Percentiles rank a stretch among this genome's conserved stretches.
Evolutionary conservation across 2,797 vertebrate species (phyloP).

Genomic region (Decapterus maruadsi): DNA sequence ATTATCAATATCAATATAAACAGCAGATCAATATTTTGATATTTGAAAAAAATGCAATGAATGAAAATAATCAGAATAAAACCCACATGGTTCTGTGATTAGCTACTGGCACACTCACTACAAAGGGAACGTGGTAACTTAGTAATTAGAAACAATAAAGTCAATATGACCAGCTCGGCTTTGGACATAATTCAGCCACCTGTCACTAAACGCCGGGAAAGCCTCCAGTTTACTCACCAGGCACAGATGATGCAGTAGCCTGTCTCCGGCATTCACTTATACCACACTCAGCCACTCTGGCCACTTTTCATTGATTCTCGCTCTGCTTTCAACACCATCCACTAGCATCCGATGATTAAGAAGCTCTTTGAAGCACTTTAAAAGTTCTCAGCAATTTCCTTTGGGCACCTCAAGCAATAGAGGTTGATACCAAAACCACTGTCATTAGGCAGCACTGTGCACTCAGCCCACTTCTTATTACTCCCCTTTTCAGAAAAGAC

Average conservation of each 20-base stretch:
- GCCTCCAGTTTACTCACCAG: neutral
- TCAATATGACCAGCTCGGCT: neutral
- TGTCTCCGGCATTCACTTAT: conserved; percentile 21
- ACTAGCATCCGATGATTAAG: conserved; percentile 37
- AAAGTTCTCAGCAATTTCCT: conserved; percentile 40
- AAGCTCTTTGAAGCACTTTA: conserved; percentile 44
- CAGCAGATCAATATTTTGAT: no score
- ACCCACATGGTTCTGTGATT: neutral
- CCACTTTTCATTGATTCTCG: conserved; percentile 51
- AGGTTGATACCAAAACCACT: conserved; percentile 25
- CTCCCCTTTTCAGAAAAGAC: conserved; percentile 6
- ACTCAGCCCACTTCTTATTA: conserved; percentile 28
- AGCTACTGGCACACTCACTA: neutral
- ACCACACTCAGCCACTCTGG: conserved; percentile 14
- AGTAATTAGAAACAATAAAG: neutral
- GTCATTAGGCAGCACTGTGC: conserved; percentile 17
- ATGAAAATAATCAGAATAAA: no score
- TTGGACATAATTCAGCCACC: conserved; percentile 20
- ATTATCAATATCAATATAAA: no score
- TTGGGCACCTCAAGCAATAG: conserved; percentile 18
- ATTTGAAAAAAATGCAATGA: no score
- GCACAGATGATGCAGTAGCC: conserved; percentile 24
- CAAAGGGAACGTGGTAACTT: neutral
- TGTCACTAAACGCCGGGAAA: conserved; percentile 1
- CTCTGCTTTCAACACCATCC: conserved; percentile 34